Evolutionary conservation across 2,113 vertebrate genomes (phyloP).

Genomic region (Cercopithecus mona): DNA sequence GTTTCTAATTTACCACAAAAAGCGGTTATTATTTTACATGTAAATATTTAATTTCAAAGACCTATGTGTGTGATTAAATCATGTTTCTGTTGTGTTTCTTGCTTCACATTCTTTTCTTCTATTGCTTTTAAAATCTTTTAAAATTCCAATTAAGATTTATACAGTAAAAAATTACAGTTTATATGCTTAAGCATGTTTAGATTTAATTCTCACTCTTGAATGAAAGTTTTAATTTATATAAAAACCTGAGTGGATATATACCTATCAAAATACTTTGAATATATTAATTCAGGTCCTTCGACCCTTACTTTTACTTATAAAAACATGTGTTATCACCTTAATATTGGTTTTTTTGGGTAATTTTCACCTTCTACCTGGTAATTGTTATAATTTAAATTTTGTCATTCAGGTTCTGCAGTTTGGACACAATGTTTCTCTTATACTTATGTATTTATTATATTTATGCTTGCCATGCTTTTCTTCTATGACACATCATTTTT

Average conservation of each 20-base stretch:
- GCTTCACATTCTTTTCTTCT: not conserved
- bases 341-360: not conserved
- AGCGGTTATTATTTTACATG: not conserved
- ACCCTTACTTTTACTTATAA: not conserved
- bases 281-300: not conserved
- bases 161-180: not conserved
- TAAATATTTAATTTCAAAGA: not conserved
- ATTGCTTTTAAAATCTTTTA: not conserved
- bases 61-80: not conserved
- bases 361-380: not conserved
- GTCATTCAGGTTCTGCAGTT: not conserved
- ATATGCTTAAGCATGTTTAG: not conserved
- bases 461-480: not conserved
- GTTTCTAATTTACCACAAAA: not conserved
- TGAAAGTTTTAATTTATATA: not conserved
- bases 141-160: not conserved
- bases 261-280: not conserved
- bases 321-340: not conserved
- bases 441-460: not conserved
- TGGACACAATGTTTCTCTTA: not conserved
- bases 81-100: not conserved
- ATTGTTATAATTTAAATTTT: not conserved
- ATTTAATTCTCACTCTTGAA: not conserved
- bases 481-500: not conserved
- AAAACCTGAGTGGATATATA: not conserved